Evolutionary conservation across 2,888 invertebrate species (phyloP).

Genomic region (Criorhina ranunculi): DNA sequence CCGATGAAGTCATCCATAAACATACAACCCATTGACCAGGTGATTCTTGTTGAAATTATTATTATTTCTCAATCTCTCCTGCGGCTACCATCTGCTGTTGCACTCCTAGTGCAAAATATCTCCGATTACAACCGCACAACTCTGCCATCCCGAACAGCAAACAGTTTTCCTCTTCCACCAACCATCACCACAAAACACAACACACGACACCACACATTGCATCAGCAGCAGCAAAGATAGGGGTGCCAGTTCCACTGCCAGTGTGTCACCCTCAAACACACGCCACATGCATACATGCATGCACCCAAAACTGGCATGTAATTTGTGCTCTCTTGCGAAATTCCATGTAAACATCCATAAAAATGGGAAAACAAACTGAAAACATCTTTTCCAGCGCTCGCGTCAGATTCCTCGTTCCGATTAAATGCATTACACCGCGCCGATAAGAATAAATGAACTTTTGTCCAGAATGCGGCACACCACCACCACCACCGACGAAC

Average conservation of each 20-base stretch:
- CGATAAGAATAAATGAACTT: conserved; percentile 75
- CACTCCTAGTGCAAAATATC: conserved; percentile 42
- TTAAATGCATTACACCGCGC: conserved; percentile 73
- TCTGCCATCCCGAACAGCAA: conserved; percentile 22
- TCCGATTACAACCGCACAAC: conserved; percentile 62
- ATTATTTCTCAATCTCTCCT: conserved; percentile 56
- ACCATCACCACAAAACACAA: no score
- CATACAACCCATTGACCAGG: conserved; percentile 37
- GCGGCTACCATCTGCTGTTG: conserved; percentile 52
- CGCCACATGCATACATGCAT: conserved; percentile 21
- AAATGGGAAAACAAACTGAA: conserved; percentile 48
- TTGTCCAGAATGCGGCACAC: conserved; percentile 27
- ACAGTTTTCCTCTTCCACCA: conserved; percentile 18
- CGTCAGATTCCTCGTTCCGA: conserved; percentile 69
- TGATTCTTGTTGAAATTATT: conserved; percentile 47
- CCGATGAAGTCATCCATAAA: conserved; percentile 6
- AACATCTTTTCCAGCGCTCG: conserved; percentile 36
- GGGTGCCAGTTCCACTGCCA: conserved; percentile 42
- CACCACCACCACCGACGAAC: no score
- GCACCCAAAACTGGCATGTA: conserved; percentile 56
- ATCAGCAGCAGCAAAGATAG: conserved; percentile 42
- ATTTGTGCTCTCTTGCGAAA: conserved; percentile 73
- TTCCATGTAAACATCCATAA: conserved; percentile 72
- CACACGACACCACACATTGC: conserved; percentile 42
- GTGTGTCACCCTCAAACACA: conserved; percentile 58